These are phyloP conservation scores for Coendou prehensilis DNA, from an alignment of 2,797 vertebrate species.

Conservation along the genomic window DNA sequence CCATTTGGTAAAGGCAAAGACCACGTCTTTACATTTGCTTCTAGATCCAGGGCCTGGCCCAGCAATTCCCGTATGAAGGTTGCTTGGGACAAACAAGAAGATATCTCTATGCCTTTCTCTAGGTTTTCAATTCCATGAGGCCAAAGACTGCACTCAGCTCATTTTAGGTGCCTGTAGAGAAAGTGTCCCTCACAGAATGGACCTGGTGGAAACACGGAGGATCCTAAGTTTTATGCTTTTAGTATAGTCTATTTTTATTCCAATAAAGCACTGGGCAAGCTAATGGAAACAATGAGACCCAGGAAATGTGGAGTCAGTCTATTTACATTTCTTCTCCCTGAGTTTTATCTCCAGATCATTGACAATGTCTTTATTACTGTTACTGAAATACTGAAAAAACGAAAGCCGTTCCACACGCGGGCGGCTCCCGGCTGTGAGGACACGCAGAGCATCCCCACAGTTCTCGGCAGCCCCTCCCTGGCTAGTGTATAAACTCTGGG, in stretches of 20 bases:
- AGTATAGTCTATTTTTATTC: neutral
- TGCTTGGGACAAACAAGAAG: neutral
- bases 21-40: no score
- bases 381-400: neutral
- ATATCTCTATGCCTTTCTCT: neutral
- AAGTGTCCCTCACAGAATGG: neutral
- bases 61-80: neutral
- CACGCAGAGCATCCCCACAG: neutral
- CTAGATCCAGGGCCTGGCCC: no score
- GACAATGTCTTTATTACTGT: slow-evolving; percentile 29
- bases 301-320: neutral
- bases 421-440: slow-evolving; percentile 2
- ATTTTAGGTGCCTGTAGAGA: neutral
- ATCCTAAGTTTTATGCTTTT: neutral
- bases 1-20: no score
- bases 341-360: neutral
- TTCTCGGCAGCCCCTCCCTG: neutral
- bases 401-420: neutral
- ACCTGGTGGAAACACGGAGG: neutral
- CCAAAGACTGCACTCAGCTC: neutral
- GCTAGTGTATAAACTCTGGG: slow-evolving; percentile 44
- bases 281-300: neutral
- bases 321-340: neutral
- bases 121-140: neutral
- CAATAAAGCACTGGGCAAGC: neutral